A percentile compares a stretch with the other conserved stretches of the same genome.
Evolutionary conservation across 2,888 invertebrate genomes (phyloP).

Genomic region (Polydrusus tereticollis): DNA sequence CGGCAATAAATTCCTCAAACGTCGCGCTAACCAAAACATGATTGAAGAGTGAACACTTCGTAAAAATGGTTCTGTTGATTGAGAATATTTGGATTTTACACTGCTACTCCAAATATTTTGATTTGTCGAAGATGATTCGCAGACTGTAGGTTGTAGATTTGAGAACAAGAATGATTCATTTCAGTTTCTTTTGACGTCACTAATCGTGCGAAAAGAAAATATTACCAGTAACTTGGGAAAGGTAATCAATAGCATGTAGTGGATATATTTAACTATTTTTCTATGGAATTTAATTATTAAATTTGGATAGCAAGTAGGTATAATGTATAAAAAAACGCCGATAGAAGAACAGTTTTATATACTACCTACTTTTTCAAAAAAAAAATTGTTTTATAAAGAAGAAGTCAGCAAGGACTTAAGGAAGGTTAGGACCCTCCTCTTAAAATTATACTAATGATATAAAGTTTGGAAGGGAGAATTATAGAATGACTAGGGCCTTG

Average conservation of each 20-base stretch:
- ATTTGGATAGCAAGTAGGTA: no score
- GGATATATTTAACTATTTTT: not conserved
- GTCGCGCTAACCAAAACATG: constrained; percentile 55
- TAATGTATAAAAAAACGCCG: no score
- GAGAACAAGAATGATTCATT: constrained; percentile 17
- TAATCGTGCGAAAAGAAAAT: not conserved
- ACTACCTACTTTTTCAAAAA: no score
- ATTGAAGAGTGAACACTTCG: constrained; percentile 54
- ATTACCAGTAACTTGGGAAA: not conserved
- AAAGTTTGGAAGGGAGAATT: no score
- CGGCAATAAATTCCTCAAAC: constrained; percentile 54
- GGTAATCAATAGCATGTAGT: not conserved
- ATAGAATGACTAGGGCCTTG: no score
- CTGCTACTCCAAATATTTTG: constrained; percentile 63
- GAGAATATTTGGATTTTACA: constrained; percentile 57
- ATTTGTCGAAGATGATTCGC: constrained; percentile 57
- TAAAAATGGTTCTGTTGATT: constrained; percentile 54
- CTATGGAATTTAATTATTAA: no score
- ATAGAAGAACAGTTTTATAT: no score
- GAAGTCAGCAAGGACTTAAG: no score
- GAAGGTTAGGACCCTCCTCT: no score
- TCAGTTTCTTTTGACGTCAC: not conserved
- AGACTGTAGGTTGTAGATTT: constrained; percentile 35
- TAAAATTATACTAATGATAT: no score
- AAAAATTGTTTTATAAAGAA: no score